Evolutionary conservation across 2,888 invertebrate species (phyloP).

Genomic region (Celastrina argiolus): DNA sequence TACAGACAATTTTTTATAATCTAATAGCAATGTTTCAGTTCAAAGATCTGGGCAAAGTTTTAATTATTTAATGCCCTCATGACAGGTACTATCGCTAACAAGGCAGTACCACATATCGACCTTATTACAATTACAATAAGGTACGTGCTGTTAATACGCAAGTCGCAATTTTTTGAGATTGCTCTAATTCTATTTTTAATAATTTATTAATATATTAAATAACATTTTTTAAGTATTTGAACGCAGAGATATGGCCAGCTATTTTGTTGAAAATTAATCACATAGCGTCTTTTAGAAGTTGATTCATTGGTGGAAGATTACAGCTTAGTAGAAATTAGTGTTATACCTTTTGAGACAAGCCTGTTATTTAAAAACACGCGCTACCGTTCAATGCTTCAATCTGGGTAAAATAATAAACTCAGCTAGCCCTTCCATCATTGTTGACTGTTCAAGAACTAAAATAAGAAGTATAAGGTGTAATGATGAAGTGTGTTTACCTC

Average conservation of each 20-base stretch:
- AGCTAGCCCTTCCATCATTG: no score
- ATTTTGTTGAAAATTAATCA: neutral
- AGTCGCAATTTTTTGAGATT: neutral
- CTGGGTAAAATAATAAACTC: no score
- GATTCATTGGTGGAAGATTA: neutral
- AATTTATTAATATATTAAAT: no score
- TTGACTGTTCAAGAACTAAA: no score
- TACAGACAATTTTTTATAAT: no score
- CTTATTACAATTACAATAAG: neutral
- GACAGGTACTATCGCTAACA: neutral
- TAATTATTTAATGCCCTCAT: neutral
- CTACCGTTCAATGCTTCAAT: no score
- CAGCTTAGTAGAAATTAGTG: neutral
- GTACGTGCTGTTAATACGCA: neutral
- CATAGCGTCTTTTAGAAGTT: neutral
- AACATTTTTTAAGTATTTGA: constrained; percentile 1
- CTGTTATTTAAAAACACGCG: neutral
- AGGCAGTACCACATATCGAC: neutral
- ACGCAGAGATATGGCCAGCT: neutral
- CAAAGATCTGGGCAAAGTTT: neutral
- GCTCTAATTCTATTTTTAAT: neutral
- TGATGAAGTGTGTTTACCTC: no score
- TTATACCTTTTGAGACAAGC: neutral
- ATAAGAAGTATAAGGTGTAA: no score
- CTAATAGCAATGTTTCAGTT: neutral